Conservation (phyloP, 2,797 vertebrate genomes). For the Myotis planiceps region DNA sequence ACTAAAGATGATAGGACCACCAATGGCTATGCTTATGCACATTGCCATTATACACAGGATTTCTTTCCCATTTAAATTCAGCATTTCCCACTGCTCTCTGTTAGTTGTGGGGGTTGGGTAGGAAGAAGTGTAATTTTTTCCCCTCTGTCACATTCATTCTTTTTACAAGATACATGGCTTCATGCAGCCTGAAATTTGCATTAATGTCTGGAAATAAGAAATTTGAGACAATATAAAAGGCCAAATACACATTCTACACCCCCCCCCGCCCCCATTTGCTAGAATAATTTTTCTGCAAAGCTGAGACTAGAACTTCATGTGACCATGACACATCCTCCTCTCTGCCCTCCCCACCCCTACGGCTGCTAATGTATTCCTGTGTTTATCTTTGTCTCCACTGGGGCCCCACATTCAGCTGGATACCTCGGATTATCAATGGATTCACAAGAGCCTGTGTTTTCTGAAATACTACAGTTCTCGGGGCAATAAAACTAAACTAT, state of each 20-base stretch:
- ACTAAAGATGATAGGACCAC: neutral
- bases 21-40: neutral
- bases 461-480: neutral
- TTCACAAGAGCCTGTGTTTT: neutral
- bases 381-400: neutral
- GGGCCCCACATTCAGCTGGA: neutral
- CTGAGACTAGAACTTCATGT: neutral
- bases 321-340: neutral
- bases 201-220: slow-evolving; percentile 1
- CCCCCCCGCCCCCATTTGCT: no score
- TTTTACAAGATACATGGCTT: neutral
- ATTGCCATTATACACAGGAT: neutral
- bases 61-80: neutral
- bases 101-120: neutral
- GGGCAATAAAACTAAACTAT: neutral
- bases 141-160: neutral
- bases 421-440: neutral
- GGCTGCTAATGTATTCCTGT: neutral
- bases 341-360: neutral
- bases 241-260: neutral
- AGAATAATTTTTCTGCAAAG: neutral
- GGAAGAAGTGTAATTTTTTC: neutral
- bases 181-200: neutral
- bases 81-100: neutral
- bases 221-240: neutral